phyloP scores from a whole-genome alignment of 1,140 invertebrate species.

The Saccostrea echinata region DNA sequence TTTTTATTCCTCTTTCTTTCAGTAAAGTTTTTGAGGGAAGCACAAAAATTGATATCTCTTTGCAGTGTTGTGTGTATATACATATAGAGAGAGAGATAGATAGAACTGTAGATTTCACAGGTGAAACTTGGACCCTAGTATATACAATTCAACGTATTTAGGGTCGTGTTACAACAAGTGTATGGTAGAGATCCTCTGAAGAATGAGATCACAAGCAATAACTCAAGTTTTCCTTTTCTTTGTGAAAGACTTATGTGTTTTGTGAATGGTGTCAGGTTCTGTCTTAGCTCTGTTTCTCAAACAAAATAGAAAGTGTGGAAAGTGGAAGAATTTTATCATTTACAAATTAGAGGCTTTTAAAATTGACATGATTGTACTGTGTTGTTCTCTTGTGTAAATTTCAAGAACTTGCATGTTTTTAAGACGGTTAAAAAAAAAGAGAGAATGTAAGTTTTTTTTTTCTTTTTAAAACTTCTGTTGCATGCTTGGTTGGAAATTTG shows the following conservation, averaged over 20 bases:
- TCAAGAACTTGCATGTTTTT: not conserved
- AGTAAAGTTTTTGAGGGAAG: not conserved
- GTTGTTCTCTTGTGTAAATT: not conserved
- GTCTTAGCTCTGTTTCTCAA: not conserved
- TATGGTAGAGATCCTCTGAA: conserved; percentile 8
- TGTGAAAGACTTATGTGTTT: conserved; percentile 1
- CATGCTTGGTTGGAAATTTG: not conserved
- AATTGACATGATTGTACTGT: not conserved
- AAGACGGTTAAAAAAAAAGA: not conserved
- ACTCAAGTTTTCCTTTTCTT: conserved; percentile 8
- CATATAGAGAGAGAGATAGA: not conserved
- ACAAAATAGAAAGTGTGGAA: conserved; percentile 6
- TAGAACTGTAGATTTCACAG: not conserved
- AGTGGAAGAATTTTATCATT: conserved; percentile 6
- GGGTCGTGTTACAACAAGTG: conserved; percentile 9
- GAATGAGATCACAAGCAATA: conserved; percentile 26
- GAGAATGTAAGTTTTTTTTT: not conserved
- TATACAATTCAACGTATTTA: not conserved
- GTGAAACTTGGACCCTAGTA: conserved; percentile 3
- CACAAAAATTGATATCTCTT: not conserved
- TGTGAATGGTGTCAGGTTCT: conserved; percentile 25
- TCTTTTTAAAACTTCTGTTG: not conserved
- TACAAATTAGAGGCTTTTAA: conserved; percentile 4
- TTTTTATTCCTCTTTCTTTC: not conserved
- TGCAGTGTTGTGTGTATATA: conserved; percentile 2